Evolutionary conservation across 2,888 invertebrate species (phyloP).

Genomic region (Noctua comes): DNA sequence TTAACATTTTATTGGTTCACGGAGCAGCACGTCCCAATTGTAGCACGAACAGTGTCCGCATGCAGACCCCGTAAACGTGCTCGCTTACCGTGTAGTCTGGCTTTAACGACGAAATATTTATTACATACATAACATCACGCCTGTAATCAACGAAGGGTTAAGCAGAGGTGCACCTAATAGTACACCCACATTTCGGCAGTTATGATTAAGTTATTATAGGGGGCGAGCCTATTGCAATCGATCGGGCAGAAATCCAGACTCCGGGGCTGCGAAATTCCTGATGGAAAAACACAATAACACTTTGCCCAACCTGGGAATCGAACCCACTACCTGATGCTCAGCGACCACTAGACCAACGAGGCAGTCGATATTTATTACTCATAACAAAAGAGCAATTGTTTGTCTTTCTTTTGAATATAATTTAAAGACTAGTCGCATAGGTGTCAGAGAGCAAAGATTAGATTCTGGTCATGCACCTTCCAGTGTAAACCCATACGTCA

Average conservation of each 20-base stretch:
- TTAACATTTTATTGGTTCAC: conserved; percentile 27
- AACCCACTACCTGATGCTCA: too few species aligned
- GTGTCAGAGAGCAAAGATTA: conserved; percentile 9
- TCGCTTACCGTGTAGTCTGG: not conserved
- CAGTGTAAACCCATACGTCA: conserved; percentile 8
- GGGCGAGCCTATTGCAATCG: too few species aligned
- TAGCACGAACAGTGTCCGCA: not conserved
- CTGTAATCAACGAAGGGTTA: too few species aligned
- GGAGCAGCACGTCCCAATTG: not conserved
- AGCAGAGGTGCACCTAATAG: too few species aligned
- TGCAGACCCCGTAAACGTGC: conserved; percentile 1
- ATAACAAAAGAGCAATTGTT: not conserved
- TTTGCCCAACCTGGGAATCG: too few species aligned
- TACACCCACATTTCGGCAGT: too few species aligned
- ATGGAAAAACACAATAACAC: too few species aligned
- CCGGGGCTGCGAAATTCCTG: too few species aligned
- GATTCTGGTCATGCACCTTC: conserved; percentile 7
- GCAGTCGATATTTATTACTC: not conserved
- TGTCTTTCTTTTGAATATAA: not conserved
- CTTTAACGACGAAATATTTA: not conserved
- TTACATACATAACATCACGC: not conserved
- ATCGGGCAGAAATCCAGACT: too few species aligned
- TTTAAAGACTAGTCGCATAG: not conserved
- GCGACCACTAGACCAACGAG: too few species aligned
- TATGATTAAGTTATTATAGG: too few species aligned